Percentiles rank a stretch among this genome's conserved stretches.
Conservation (phyloP, 1,140 invertebrate species). For the Heliconius melpomene region DNA sequence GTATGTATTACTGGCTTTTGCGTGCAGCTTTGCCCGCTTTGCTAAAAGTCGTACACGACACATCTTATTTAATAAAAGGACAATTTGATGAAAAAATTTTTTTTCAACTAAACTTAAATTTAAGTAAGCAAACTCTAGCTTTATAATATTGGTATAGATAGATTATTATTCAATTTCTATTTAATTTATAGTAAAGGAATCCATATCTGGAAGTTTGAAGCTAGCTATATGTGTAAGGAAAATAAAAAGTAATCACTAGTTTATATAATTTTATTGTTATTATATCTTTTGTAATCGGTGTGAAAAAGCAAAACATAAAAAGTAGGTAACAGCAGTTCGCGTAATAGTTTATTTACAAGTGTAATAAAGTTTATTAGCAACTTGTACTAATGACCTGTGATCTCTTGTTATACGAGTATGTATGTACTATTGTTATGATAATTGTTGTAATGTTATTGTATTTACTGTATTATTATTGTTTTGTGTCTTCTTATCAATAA, state of each 20-base stretch:
- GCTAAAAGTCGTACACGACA: too few relatives aligned
- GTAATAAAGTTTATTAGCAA: slow-evolving; percentile 3
- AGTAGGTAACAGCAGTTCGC: background rate
- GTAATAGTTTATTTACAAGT: slow-evolving; percentile 11
- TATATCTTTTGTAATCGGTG: background rate
- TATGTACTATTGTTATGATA: background rate
- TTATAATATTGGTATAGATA: too few relatives aligned
- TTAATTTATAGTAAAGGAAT: too few relatives aligned
- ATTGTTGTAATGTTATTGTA: background rate
- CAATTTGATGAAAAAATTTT: too few relatives aligned
- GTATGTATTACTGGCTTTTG: too few relatives aligned
- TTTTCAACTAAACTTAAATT: too few relatives aligned
- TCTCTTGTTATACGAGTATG: background rate
- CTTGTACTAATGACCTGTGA: slow-evolving; percentile 2
- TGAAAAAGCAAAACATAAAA: slow-evolving; percentile 6
- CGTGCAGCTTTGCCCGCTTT: too few relatives aligned
- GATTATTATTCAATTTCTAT: too few relatives aligned
- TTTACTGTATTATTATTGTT: background rate
- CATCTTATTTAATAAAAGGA: too few relatives aligned
- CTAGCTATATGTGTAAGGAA: background rate
- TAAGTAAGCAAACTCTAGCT: too few relatives aligned
- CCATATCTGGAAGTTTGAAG: background rate
- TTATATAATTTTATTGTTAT: slow-evolving; percentile 3
- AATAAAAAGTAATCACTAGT: background rate
- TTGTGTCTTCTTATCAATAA: background rate